Percentiles rank a stretch among this genome's conserved stretches.
These are phyloP conservation scores for Penaeus japonicus DNA, from an alignment of 1,140 invertebrate species.

Conservation along the genomic window DNA sequence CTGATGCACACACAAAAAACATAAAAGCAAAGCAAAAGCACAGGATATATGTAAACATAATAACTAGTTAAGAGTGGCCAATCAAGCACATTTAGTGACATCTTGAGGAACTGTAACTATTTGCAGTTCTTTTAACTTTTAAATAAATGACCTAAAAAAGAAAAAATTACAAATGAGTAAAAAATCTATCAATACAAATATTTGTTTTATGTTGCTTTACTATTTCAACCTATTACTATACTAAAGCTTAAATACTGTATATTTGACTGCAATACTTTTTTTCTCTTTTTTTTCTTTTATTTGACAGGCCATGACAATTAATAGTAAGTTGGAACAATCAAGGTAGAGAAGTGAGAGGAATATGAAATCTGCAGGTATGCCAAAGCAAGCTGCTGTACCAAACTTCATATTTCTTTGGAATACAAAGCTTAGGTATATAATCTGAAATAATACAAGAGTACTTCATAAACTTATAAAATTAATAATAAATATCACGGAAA, in stretches of 20 bases:
- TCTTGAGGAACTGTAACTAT: not conserved
- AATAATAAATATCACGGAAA: not conserved
- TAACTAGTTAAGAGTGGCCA: slow-evolving; percentile 38
- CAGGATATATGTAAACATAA: slow-evolving; percentile 2
- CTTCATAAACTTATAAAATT: not conserved
- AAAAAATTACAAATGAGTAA: too few relatives aligned
- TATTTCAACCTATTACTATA: too few relatives aligned
- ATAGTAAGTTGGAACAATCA: slow-evolving; percentile 26
- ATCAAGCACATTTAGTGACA: slow-evolving; percentile 21
- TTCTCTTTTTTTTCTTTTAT: not conserved
- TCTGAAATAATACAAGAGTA: not conserved
- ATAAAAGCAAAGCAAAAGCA: slow-evolving; percentile 40
- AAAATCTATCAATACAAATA: too few relatives aligned
- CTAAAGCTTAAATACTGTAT: too few relatives aligned
- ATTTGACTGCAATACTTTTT: not conserved
- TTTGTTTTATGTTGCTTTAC: too few relatives aligned
- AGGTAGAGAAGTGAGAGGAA: slow-evolving; percentile 37
- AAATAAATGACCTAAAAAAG: too few relatives aligned
- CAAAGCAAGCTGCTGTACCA: slow-evolving; percentile 42
- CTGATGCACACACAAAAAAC: slow-evolving; percentile 40
- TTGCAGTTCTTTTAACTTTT: too few relatives aligned
- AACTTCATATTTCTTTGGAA: slow-evolving; percentile 16
- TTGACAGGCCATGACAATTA: slow-evolving; percentile 43
- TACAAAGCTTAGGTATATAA: not conserved
- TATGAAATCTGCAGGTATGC: slow-evolving; percentile 42